phyloP scores from a whole-genome alignment of 2,888 invertebrate genomes.

The Prosopocoilus inquinatus region DNA sequence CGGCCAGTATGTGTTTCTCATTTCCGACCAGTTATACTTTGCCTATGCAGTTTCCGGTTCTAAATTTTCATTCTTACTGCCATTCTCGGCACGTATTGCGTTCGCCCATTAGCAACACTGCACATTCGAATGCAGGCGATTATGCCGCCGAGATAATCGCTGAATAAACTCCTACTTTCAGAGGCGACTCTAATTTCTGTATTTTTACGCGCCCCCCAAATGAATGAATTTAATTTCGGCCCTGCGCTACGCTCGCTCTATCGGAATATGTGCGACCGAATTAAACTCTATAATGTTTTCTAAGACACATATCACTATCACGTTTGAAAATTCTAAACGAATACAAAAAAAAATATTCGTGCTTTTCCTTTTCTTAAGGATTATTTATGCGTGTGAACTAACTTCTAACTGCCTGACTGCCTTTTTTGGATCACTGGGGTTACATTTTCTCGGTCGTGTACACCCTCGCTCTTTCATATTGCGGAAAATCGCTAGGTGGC shows the following conservation, averaged over 20 bases:
- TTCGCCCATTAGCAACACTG: slow-evolving; percentile 40
- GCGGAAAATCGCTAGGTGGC: too few species aligned
- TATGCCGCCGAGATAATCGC: slow-evolving; percentile 38
- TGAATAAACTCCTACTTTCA: slow-evolving; percentile 39
- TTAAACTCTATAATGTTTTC: too few species aligned
- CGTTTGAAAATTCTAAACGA: too few species aligned
- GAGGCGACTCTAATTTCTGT: slow-evolving; percentile 19
- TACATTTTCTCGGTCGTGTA: too few species aligned
- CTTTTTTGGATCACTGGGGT: too few species aligned
- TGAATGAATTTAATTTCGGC: not conserved
- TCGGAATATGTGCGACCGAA: too few species aligned
- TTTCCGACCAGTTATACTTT: slow-evolving; percentile 44
- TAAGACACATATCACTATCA: too few species aligned
- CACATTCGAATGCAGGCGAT: slow-evolving; percentile 43
- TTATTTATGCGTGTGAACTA: too few species aligned
- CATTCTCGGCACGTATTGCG: slow-evolving; percentile 42
- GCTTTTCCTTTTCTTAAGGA: too few species aligned
- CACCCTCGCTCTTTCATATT: too few species aligned
- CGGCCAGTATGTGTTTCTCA: slow-evolving; percentile 41
- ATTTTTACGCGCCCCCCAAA: not conserved
- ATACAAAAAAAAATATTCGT: too few species aligned
- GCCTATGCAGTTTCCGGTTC: slow-evolving; percentile 30
- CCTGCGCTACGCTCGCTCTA: not conserved
- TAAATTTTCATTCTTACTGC: slow-evolving; percentile 33
- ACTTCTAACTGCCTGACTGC: too few species aligned